A percentile compares a stretch with the other conserved stretches of the same genome.
These are phyloP conservation scores for Spilogale gracilis DNA, from an alignment of 2,113 vertebrate genomes.

Conservation along the genomic window DNA sequence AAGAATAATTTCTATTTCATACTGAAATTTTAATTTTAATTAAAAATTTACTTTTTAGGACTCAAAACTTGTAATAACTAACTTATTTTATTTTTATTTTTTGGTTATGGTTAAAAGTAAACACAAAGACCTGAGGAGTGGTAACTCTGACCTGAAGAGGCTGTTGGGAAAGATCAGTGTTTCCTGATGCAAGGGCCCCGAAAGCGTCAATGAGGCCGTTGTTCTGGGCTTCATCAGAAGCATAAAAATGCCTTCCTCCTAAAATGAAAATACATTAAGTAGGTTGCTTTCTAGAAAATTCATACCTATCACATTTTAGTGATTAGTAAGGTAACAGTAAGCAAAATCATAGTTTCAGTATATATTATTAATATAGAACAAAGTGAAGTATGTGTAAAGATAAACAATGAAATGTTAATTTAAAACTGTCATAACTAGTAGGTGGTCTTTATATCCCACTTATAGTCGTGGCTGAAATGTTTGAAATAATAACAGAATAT, in stretches of 20 bases:
- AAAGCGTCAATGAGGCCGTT: conserved; percentile 86
- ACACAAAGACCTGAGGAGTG: not conserved
- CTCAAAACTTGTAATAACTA: not conserved
- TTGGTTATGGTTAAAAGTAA: not conserved
- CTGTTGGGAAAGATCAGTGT: conserved; percentile 76
- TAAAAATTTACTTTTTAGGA: conserved; percentile 5
- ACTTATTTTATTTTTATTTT: not conserved
- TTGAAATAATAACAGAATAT: not conserved
- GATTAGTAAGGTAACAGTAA: not conserved
- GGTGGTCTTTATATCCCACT: not conserved
- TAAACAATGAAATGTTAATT: conserved; percentile 13
- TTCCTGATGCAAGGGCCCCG: conserved; percentile 77
- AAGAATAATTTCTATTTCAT: conserved; percentile 9
- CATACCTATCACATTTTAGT: not conserved
- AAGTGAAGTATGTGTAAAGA: not conserved
- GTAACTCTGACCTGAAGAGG: conserved; percentile 86
- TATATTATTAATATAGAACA: not conserved
- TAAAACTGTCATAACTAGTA: not conserved
- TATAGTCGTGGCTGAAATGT: not conserved
- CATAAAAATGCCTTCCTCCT: conserved; percentile 78
- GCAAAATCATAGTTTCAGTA: not conserved
- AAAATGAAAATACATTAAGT: conserved; percentile 51
- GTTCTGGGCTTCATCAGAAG: conserved; percentile 71
- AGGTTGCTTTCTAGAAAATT: not conserved
- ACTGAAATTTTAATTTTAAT: conserved; percentile 37